These are phyloP conservation scores for Trinectes maculatus DNA, from an alignment of 2,113 vertebrate species.

Conservation along the genomic window DNA sequence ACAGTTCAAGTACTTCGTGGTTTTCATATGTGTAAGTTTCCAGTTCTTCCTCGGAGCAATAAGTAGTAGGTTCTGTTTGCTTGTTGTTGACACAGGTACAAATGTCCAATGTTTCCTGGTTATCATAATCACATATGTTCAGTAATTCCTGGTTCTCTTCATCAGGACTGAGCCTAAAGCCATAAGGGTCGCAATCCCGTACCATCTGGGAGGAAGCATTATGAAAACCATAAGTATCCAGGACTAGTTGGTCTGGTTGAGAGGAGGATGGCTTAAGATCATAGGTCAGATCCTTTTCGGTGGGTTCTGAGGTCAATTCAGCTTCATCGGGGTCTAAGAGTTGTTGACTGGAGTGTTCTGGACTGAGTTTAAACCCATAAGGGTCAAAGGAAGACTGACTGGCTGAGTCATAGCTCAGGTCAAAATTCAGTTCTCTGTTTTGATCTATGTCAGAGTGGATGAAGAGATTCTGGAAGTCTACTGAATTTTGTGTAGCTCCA, in stretches of 20 bases:
- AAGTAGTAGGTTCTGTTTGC: conserved; percentile 25
- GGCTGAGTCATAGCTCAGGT: conserved; percentile 57
- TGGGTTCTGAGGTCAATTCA: conserved; percentile 58
- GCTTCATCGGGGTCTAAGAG: conserved; percentile 73
- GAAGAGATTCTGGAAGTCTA: conserved; percentile 21
- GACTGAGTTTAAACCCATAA: conserved; percentile 81
- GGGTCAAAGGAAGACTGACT: conserved; percentile 75
- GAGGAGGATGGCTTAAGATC: conserved; percentile 42
- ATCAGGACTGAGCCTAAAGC: conserved; percentile 73
- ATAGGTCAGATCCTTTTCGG: conserved; percentile 48
- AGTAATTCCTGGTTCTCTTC: conserved; percentile 70
- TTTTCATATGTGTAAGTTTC: conserved; percentile 47
- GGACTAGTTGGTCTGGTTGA: conserved; percentile 41
- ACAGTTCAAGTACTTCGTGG: conserved; percentile 58
- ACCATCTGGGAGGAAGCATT: conserved; percentile 43
- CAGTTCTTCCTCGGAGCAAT: conserved; percentile 45
- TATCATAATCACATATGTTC: conserved; percentile 36
- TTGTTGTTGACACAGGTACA: conserved; percentile 32
- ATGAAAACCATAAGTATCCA: conserved; percentile 59
- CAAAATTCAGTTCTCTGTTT: conserved; percentile 50
- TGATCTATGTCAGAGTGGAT: conserved; percentile 35
- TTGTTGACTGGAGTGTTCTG: conserved; percentile 72
- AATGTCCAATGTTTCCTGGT: conserved; percentile 38
- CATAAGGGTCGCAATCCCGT: conserved; percentile 70
- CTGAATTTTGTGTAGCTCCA: conserved; percentile 24